A percentile compares a stretch with the other conserved stretches of the same genome.
Conservation (phyloP, 2,797 vertebrate species). For the Synaphobranchus kaupii region DNA sequence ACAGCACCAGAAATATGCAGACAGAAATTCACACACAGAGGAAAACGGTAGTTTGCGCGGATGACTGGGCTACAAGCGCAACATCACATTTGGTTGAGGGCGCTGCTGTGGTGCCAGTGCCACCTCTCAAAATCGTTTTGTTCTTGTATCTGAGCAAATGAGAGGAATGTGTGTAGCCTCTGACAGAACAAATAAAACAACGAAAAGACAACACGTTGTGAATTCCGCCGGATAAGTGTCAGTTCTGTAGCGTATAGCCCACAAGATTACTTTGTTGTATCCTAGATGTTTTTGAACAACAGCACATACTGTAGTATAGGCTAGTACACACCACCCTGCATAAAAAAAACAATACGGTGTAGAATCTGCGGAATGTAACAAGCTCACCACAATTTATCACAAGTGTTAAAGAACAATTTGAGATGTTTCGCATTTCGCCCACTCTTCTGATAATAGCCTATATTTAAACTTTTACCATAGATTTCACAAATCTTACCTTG, state of each 20-base stretch:
- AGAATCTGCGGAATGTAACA: neutral
- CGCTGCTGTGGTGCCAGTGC: neutral
- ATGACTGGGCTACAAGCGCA: neutral
- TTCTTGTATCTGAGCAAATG: neutral
- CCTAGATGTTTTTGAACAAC: neutral
- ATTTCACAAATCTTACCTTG: conserved; percentile 6
- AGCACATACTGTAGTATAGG: no score
- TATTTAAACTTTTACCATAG: neutral
- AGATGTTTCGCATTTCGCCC: no score
- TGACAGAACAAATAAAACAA: neutral
- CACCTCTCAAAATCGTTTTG: neutral
- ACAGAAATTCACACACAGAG: no score
- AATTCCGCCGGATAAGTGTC: no score
- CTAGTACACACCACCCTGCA: no score
- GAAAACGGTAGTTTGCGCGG: neutral
- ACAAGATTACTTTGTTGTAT: neutral
- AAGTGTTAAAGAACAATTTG: neutral
- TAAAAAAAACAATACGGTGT: neutral
- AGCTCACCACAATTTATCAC: neutral
- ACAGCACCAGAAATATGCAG: no score
- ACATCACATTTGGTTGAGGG: neutral
- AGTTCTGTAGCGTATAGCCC: no score
- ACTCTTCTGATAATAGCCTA: neutral
- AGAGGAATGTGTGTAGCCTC: neutral
- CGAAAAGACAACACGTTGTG: neutral